Base-by-base conservation (phyloP, 2,113 vertebrate species). In the Stigmatopora nigra region DNA sequence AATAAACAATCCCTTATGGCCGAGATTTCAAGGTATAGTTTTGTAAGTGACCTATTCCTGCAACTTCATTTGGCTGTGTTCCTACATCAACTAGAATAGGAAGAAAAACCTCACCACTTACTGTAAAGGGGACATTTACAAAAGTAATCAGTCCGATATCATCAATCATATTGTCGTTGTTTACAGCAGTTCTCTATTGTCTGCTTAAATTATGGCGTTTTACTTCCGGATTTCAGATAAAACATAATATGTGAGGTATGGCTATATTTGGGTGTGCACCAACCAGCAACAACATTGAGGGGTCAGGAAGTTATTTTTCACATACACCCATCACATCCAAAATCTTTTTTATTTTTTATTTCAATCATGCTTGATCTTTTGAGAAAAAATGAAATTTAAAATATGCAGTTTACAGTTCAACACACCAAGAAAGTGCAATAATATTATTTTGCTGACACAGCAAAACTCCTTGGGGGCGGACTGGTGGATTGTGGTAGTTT, bases 1-100 rank as follows among this genome's bases (percentile, higher is more conserved):
- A 67, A 48, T 17, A 35, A 16, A 55, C 53, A 15, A 15, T 55
- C 31, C 53, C 20, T 25, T 12, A 25, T 14, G 7, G 22, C 14
- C 1, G 52, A 55, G 22, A 31, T 15, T 53, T 53, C 13, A 69
- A 55, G 49, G 57, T 16, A 62, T 63, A 20, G 64, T 45, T 46
- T 46, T 22, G 0, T 1, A 8, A 12, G 63, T 41, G 22, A 51
- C 2, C 1, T 68, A 78, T 78, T 68, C 61, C 75, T 52, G 48
- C 9, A 51, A 31, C 57, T 19, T 65, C 36, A 58, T 68, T 73
- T 80, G 81, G 70, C 75, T 64, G 46, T 19, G 3, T 61, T 76
- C 78, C 78, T 67, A 61, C 2, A 71, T 76, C 73, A 71, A 75
- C 75, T 36, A 61, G 25, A 72, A 64, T 63, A n/a, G 74, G 68